Base-by-base conservation (phyloP, 1,140 invertebrate species). In the Eriocheir sinensis region DNA sequence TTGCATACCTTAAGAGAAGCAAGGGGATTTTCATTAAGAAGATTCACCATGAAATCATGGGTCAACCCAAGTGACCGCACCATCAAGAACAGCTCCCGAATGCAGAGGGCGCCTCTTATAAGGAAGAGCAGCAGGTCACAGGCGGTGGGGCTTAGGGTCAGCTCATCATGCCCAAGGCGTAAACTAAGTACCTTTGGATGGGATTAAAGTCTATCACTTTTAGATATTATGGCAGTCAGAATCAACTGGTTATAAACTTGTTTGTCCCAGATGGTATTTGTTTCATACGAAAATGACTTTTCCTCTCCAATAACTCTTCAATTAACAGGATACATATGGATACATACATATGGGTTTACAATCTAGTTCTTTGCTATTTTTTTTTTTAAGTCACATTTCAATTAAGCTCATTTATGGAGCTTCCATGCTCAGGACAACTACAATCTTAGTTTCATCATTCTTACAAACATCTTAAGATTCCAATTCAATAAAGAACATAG, bases 1-100 rank as follows among this genome's bases (percentile, higher is more conserved):
- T 32, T 6, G 27, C 6, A 38, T 36, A 94, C 94, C 94, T 91
- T 94, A n/a, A 94, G 44, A 79, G 91, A 34, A 3, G 89, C 72
- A 15, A 94, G 89, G 36, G 41, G 79, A 48, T 94, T 94, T 12
- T 34, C 32, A 8, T 27, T 44, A 4, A 94, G 34, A 3, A 94
- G 81, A 15, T 30, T 27, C 8, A 4, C 44, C 4, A 94, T 88
- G 36, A 92, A 94, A n/a, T 17, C 9, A 41, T 94, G 89, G 3
- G 81, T 80, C 21, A 94, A 30, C 21, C 53, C 89, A 60, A 34
- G 89, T 2, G 44, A 94, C 9, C 94, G 94, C 3, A 94, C 79
- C 90, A 94, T 17, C 27, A 94, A 38, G 38, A 88, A 94, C 36
- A 94, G 80, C 79, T 94, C 94, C 41, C 92, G 94, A 6, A 94